These are phyloP conservation scores for Calcarius lapponicus DNA, from an alignment of 2,797 vertebrate species.

Conservation along the genomic window DNA sequence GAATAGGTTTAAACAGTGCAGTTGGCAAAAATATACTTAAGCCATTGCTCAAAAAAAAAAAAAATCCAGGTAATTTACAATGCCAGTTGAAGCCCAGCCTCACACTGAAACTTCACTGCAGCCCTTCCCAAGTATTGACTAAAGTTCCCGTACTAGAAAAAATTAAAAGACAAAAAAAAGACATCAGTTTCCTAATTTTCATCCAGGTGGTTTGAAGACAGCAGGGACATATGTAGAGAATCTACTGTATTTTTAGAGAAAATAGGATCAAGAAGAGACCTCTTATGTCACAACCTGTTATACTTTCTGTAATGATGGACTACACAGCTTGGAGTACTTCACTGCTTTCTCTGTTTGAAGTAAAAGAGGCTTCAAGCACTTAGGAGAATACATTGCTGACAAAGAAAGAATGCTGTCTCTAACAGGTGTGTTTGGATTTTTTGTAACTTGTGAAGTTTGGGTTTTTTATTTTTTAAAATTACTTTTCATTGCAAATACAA, in stretches of 20 bases:
- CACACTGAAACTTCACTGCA: accelerated
- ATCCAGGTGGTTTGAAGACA: not conserved
- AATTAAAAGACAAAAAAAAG: not conserved
- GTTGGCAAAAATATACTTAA: not conserved
- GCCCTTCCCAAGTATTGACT: not conserved
- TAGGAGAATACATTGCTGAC: not conserved
- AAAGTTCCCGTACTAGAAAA: not conserved
- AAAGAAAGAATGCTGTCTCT: not conserved
- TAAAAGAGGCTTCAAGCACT: not conserved
- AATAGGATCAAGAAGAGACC: not conserved
- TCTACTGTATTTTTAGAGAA: not conserved
- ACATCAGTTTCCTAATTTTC: not conserved
- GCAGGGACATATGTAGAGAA: not conserved
- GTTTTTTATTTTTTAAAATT: not conserved
- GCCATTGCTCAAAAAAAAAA: not conserved
- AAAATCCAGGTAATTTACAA: not conserved
- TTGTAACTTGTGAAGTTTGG: not conserved
- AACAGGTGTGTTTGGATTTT: not conserved
- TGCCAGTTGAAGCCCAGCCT: accelerated
- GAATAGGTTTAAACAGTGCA: not conserved
- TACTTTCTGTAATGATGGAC: not conserved
- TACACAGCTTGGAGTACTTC: not conserved
- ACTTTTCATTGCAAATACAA: not conserved
- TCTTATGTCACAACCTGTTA: not conserved
- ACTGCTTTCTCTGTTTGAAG: not conserved